Percentiles rank a stretch among this genome's conserved stretches.
Conservation (phyloP, 2,888 invertebrate species). For the Caenorhabditis sinica region DNA sequence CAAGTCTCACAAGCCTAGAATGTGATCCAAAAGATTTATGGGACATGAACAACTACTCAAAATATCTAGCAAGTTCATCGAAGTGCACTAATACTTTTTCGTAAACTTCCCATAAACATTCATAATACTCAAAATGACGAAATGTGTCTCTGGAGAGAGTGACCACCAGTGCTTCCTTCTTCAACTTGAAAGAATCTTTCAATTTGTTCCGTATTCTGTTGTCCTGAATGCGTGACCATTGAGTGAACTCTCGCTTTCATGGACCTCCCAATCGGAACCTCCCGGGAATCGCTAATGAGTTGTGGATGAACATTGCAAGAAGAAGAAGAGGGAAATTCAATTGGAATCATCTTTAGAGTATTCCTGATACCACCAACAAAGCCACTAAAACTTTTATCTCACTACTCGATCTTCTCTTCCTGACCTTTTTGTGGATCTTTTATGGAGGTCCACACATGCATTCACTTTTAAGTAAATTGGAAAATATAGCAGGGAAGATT, state of each 20-base stretch:
- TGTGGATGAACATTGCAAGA: conserved; percentile 28
- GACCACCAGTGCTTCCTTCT: conserved; percentile 3
- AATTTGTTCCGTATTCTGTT: conserved; percentile 29
- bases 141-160: neutral
- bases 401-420: conserved; percentile 7
- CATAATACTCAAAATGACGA: neutral
- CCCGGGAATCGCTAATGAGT: conserved; percentile 55
- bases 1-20: no score
- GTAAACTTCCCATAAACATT: conserved; percentile 2
- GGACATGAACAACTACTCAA: no score
- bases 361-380: neutral
- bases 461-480: conserved; percentile 33
- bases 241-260: conserved; percentile 36
- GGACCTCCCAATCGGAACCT: conserved; percentile 40
- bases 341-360: neutral
- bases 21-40: no score
- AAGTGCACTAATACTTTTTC: conserved; percentile 12
- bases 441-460: neutral
- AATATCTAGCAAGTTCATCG: neutral
- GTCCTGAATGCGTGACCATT: conserved; percentile 55
- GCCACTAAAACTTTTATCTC: conserved; percentile 15
- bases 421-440: neutral
- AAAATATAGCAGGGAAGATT: conserved; percentile 27
- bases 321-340: conserved; percentile 27
- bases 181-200: neutral